A percentile compares a stretch with the other conserved stretches of the same genome.
Conservation (phyloP, 2,113 vertebrate species). For the Tretioscincus oriximinensis region DNA sequence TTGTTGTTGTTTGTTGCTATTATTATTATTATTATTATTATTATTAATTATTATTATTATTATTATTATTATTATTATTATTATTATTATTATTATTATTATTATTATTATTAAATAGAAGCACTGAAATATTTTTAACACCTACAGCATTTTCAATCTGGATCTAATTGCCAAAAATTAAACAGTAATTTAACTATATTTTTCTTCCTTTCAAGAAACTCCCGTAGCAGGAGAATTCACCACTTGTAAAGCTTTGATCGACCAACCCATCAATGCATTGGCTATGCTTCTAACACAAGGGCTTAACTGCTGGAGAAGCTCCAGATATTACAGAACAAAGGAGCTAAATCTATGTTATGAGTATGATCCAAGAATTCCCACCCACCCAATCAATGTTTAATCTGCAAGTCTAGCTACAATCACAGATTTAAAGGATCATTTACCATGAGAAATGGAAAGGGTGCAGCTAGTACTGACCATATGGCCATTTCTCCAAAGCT, state of each 20-base stretch:
- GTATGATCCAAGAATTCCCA: conserved; percentile 71
- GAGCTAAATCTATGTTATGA: conserved; percentile 68
- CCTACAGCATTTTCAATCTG: conserved; percentile 31
- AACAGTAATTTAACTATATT: conserved; percentile 42
- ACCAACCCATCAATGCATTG: conserved; percentile 72
- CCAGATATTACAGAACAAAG: conserved; percentile 71
- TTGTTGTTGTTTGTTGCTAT: no score
- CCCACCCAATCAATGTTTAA: conserved; percentile 74
- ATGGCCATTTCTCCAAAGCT: conserved; percentile 54
- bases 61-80: no score
- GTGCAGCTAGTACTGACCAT: conserved; percentile 49
- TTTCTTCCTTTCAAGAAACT: conserved; percentile 54
- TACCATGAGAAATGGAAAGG: conserved; percentile 54
- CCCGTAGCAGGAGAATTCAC: conserved; percentile 57
- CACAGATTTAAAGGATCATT: conserved; percentile 69
- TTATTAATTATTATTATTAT: no score
- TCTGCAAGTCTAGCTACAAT: conserved; percentile 67
- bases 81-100: not conserved
- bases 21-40: not conserved
- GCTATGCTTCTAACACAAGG: conserved; percentile 65
- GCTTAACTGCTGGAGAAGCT: conserved; percentile 65
- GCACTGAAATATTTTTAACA: conserved; percentile 37
- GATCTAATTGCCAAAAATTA: conserved; percentile 51
- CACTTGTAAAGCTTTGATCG: conserved; percentile 70
- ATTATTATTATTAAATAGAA: conserved; percentile 42